These are phyloP conservation scores for Zoroaster sp. DNA, from an alignment of 53 echinoderm and acorn worm genomes.

Conservation along the genomic window DNA sequence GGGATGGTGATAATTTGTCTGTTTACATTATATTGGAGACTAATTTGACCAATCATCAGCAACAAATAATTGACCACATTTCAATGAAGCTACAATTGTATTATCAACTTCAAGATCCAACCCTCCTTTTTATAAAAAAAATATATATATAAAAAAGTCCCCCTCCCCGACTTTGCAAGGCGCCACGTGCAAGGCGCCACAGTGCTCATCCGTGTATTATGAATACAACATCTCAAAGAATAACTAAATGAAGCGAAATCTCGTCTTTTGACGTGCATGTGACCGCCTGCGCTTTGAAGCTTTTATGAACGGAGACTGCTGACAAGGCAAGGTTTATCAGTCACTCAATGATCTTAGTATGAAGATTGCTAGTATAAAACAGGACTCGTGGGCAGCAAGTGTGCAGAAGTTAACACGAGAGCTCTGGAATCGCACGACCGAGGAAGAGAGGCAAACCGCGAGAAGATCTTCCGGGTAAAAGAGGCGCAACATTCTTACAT, in stretches of 20 bases:
- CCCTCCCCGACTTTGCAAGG: not conserved
- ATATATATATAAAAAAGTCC: too few species aligned
- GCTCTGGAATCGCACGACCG: not conserved
- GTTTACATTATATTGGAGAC: too few species aligned
- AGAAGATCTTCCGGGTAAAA: not conserved
- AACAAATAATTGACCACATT: too few species aligned
- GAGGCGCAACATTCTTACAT: not conserved
- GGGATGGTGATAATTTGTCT: too few species aligned
- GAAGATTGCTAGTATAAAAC: not conserved
- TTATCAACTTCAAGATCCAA: too few species aligned
- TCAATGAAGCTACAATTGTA: too few species aligned
- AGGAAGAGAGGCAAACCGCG: not conserved
- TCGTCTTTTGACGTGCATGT: not conserved
- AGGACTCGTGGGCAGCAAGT: not conserved
- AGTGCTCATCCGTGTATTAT: slow-evolving; percentile 26
- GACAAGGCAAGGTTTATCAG: slow-evolving; percentile 1
- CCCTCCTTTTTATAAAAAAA: too few species aligned
- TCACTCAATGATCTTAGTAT: not conserved
- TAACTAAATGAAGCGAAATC: not conserved
- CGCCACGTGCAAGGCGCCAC: not conserved
- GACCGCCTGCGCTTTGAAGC: not conserved
- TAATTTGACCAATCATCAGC: too few species aligned
- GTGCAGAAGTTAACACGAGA: not conserved
- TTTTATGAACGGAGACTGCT: not conserved
- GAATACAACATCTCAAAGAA: not conserved